These are phyloP conservation scores for Zeugodacus cucurbitae DNA, from an alignment of 1,140 invertebrate species.

Conservation along the genomic window DNA sequence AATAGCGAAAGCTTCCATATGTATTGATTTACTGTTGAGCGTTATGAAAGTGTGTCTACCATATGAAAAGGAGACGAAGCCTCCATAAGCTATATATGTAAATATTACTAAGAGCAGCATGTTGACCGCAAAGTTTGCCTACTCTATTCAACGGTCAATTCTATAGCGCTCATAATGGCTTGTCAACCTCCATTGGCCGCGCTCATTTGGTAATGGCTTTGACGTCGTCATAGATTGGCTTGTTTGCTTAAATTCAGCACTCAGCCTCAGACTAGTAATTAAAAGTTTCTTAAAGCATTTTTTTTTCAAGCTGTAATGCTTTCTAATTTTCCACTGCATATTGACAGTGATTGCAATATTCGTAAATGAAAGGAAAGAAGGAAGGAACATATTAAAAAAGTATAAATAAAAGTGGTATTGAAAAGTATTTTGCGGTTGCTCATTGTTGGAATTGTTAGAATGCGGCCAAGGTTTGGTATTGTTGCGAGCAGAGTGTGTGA, in stretches of 20 bases:
- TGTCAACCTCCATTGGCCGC: background rate
- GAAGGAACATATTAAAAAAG: no score
- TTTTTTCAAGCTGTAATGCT: background rate
- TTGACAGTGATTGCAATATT: background rate
- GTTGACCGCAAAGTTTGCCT: no score
- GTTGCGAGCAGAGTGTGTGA: background rate
- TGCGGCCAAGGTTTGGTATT: background rate
- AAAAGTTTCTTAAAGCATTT: conserved; percentile 26
- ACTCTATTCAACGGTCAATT: background rate
- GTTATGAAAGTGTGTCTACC: no score
- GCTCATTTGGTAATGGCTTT: conserved; percentile 27
- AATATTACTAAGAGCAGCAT: no score
- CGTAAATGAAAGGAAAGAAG: background rate
- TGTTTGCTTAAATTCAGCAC: background rate
- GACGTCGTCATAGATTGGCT: background rate
- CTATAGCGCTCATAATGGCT: background rate
- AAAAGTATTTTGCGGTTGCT: background rate
- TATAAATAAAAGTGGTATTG: background rate
- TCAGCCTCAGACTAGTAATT: background rate
- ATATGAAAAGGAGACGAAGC: no score
- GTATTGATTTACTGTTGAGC: no score
- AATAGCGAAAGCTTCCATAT: no score
- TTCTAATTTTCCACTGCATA: conserved; percentile 6
- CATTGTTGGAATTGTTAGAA: background rate
- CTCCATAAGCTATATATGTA: no score